phyloP scores from a whole-genome alignment of 2,797 vertebrate species.

The Loris lydekkerianus region DNA sequence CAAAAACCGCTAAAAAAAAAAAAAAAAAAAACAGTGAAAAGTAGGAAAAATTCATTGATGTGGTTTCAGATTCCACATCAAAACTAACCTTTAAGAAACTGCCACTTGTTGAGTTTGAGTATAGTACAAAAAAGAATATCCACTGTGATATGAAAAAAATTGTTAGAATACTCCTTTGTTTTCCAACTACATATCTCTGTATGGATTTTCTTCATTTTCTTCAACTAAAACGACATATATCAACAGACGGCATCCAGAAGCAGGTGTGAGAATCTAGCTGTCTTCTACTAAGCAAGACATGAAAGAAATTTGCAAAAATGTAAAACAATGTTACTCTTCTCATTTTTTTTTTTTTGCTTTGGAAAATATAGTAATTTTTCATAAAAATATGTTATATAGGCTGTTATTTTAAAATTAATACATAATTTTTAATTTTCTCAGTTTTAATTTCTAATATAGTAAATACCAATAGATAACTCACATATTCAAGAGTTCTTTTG shows the following conservation, averaged over 20 bases:
- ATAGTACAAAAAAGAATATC: not conserved
- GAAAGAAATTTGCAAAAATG: not conserved
- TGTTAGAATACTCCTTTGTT: not conserved
- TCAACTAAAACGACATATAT: not conserved
- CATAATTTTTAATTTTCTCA: not conserved
- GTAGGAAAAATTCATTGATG: not conserved
- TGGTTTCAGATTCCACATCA: not conserved
- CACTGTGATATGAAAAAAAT: not conserved
- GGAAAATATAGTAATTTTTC: not conserved
- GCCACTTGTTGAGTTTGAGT: not conserved
- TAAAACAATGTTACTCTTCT: not conserved
- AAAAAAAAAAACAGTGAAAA: not conserved
- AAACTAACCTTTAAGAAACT: conserved; percentile 40
- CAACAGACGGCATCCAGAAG: not conserved
- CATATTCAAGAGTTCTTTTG: not conserved
- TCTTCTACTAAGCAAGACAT: not conserved
- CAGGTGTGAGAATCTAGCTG: not conserved
- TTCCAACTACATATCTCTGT: not conserved
- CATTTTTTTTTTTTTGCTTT: not conserved
- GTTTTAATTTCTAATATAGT: not conserved
- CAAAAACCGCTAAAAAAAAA: too few species aligned
- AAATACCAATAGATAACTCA: not conserved
- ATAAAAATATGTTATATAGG: not conserved
- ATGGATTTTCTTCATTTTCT: not conserved
- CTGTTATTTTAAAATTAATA: conserved; percentile 27